A percentile compares a stretch with the other conserved stretches of the same genome.
Conservation (phyloP, 2,113 vertebrate genomes). For the Addax nasomaculatus region DNA sequence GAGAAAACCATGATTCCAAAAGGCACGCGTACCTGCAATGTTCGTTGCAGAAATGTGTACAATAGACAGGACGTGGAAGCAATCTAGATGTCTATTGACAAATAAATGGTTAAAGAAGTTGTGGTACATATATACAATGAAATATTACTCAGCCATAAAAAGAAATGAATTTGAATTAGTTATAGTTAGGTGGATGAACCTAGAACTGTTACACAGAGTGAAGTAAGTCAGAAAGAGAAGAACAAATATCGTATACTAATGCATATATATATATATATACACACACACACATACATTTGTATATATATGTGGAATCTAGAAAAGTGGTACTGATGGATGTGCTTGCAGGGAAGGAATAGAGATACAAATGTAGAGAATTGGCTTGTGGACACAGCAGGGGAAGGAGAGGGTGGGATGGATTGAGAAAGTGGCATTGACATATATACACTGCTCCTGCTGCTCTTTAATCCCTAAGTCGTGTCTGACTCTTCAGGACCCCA, state of each 20-base stretch:
- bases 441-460: neutral
- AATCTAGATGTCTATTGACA: neutral
- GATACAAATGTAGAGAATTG: neutral
- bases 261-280: fast-evolving
- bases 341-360: neutral
- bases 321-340: neutral
- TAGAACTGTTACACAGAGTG: neutral
- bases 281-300: neutral
- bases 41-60: neutral
- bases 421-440: neutral
- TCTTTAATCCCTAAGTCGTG: neutral
- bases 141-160: neutral
- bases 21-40: neutral
- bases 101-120: neutral
- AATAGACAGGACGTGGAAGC: neutral
- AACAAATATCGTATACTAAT: neutral
- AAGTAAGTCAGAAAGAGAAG: neutral
- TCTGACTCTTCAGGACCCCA: neutral
- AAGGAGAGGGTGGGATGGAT: neutral
- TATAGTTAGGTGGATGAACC: neutral
- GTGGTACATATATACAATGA: neutral
- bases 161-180: neutral
- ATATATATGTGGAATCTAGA: neutral
- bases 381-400: neutral
- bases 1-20: neutral